Evolutionary conservation across 2,113 vertebrate species (phyloP).

Genomic region (Nipponia nippon): DNA sequence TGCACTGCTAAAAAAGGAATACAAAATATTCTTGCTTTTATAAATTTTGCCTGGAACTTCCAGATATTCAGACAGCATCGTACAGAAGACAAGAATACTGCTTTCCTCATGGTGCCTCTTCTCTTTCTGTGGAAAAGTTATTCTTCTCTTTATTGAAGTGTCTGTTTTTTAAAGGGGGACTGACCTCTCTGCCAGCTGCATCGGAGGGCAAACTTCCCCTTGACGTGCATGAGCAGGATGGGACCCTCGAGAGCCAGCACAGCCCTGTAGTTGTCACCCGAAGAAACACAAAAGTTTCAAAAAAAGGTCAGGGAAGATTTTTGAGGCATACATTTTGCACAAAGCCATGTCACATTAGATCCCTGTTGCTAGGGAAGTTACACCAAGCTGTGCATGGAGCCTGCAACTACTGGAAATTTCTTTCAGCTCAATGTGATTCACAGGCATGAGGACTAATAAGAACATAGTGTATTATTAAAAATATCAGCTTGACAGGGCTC

Average conservation of each 20-base stretch:
- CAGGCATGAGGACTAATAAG: slow-evolving; percentile 16
- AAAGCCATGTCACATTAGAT: slow-evolving; percentile 30
- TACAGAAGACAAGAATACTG: neutral
- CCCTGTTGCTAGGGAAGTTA: slow-evolving; percentile 56
- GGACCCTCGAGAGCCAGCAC: neutral
- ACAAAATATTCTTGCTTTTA: neutral
- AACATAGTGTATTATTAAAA: slow-evolving; percentile 52
- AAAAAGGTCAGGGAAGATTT: slow-evolving; percentile 62
- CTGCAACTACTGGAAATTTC: slow-evolving; percentile 47
- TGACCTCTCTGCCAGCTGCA: neutral
- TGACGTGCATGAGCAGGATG: accelerated
- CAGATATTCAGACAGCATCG: neutral
- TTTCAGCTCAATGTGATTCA: slow-evolving; percentile 42
- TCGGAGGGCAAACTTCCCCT: accelerated
- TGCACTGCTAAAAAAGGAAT: neutral
- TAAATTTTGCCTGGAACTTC: neutral
- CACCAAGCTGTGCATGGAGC: slow-evolving; percentile 29
- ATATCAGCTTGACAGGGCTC: slow-evolving; percentile 20
- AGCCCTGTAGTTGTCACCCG: neutral
- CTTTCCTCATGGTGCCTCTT: neutral
- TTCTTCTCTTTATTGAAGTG: neutral
- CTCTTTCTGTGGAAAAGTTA: neutral
- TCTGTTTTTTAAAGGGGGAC: neutral
- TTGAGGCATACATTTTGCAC: slow-evolving; percentile 14
- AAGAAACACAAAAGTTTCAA: slow-evolving; percentile 29